phyloP scores from a whole-genome alignment of 1,140 invertebrate species.

The Heliconius hewitsoni region DNA sequence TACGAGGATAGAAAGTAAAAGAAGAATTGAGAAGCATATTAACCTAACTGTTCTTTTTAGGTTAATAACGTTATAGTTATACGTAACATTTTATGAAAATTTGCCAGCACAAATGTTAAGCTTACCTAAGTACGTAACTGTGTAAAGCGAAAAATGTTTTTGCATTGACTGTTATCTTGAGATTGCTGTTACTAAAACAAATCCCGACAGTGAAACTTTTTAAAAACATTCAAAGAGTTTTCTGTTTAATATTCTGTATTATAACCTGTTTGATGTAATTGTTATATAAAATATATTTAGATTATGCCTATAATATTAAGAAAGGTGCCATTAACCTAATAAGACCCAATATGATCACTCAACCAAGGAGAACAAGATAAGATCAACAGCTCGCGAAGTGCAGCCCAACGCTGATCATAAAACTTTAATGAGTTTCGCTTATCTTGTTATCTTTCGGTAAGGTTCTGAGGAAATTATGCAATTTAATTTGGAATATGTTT shows the following conservation, averaged over 20 bases:
- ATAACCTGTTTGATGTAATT: not conserved
- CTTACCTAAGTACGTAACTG: constrained; percentile 1
- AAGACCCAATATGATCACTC: constrained; percentile 23
- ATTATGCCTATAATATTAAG: not conserved
- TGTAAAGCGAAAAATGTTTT: not conserved
- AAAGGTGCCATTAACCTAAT: constrained; percentile 19
- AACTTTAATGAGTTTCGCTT: constrained; percentile 74
- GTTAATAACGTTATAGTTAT: too few relatives aligned
- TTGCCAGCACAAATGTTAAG: not conserved
- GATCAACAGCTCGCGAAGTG: constrained; percentile 38
- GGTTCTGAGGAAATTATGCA: constrained; percentile 40
- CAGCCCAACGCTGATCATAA: constrained; percentile 54
- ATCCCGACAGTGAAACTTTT: not conserved
- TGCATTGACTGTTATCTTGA: constrained; percentile 1
- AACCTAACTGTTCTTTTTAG: too few relatives aligned
- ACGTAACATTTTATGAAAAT: too few relatives aligned
- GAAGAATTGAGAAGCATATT: too few relatives aligned
- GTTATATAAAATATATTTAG: not conserved
- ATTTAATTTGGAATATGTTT: not conserved
- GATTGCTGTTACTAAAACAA: constrained; percentile 1
- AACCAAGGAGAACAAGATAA: constrained; percentile 27
- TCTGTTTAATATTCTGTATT: not conserved
- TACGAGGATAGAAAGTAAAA: too few relatives aligned
- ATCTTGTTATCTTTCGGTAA: constrained; percentile 64
- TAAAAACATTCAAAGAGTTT: not conserved